Evolutionary conservation across 2,888 invertebrate species (phyloP).

Genomic region (Standfussiana lucernea): DNA sequence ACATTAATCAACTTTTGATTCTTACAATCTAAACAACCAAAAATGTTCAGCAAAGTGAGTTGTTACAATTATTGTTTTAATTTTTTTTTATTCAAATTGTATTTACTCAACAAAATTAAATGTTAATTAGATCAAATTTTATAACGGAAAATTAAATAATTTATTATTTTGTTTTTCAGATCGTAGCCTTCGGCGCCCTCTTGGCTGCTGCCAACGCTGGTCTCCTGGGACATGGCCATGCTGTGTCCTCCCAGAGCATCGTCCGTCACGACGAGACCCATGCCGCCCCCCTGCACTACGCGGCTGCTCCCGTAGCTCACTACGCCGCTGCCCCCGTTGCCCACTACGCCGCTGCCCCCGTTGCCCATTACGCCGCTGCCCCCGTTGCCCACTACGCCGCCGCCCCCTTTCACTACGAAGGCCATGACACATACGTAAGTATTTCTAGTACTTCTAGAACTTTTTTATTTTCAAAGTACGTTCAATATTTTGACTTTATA

Average conservation of each 20-base stretch:
- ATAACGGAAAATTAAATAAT: too few relatives aligned
- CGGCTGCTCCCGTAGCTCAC: conserved; percentile 57
- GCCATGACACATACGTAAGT: conserved; percentile 72
- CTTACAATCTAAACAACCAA: conserved; percentile 76
- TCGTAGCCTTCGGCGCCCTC: conserved; percentile 70
- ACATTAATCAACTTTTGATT: conserved; percentile 81
- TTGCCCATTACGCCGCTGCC: conserved; percentile 68
- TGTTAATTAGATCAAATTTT: neutral
- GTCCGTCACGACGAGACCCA: conserved; percentile 73
- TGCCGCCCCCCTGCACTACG: conserved; percentile 63
- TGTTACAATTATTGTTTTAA: neutral
- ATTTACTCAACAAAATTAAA: neutral
- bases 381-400: conserved; percentile 66
- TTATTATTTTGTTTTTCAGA: conserved; percentile 34
- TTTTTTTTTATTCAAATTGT: too few relatives aligned
- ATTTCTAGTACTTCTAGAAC: neutral
- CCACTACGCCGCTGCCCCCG: conserved; percentile 65
- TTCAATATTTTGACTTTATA: neutral
- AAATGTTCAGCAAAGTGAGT: conserved; percentile 86
- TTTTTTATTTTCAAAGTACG: neutral
- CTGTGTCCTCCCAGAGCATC: conserved; percentile 79
- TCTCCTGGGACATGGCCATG: conserved; percentile 76
- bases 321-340: conserved; percentile 60
- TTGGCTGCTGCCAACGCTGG: conserved; percentile 70
- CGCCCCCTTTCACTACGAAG: conserved; percentile 64